phyloP scores from a whole-genome alignment of 2,888 invertebrate species.

The Pandemis heparana region DNA sequence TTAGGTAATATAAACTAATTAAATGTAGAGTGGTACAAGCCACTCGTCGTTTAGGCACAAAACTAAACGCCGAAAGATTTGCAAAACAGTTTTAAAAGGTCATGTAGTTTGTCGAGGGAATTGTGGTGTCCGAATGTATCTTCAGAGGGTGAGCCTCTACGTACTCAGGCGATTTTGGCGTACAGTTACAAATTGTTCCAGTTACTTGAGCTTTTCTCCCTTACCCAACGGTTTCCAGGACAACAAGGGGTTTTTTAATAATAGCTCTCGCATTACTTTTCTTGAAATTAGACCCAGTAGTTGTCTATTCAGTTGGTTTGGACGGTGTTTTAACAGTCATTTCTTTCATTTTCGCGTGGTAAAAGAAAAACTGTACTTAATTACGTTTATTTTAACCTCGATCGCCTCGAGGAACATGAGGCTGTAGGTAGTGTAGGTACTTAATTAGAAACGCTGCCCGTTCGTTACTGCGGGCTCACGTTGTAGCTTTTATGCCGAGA shows the following conservation, averaged over 20 bases:
- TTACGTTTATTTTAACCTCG: conserved; percentile 14
- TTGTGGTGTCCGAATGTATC: conserved; percentile 1
- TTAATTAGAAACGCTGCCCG: conserved; percentile 13
- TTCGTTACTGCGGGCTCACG: neutral
- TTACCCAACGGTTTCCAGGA: conserved; percentile 15
- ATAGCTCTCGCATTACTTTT: conserved; percentile 19
- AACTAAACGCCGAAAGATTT: too few species aligned
- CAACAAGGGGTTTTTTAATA: conserved; percentile 17
- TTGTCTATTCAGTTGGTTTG: neutral
- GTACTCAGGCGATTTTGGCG: conserved; percentile 8
- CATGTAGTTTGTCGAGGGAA: neutral
- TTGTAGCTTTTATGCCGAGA: conserved; percentile 7
- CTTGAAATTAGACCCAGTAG: conserved; percentile 10
- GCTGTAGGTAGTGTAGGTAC: neutral
- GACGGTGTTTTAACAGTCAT: neutral
- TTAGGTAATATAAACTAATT: too few species aligned
- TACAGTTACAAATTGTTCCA: conserved; percentile 31
- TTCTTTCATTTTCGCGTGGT: neutral
- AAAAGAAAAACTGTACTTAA: neutral
- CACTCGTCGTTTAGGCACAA: too few species aligned
- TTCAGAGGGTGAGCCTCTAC: neutral
- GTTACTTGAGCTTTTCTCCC: conserved; percentile 31
- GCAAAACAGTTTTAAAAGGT: neutral
- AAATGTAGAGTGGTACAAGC: neutral
- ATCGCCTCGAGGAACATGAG: neutral